Base-by-base conservation (phyloP, 2,113 vertebrate species). In the Oxyura jamaicensis region DNA sequence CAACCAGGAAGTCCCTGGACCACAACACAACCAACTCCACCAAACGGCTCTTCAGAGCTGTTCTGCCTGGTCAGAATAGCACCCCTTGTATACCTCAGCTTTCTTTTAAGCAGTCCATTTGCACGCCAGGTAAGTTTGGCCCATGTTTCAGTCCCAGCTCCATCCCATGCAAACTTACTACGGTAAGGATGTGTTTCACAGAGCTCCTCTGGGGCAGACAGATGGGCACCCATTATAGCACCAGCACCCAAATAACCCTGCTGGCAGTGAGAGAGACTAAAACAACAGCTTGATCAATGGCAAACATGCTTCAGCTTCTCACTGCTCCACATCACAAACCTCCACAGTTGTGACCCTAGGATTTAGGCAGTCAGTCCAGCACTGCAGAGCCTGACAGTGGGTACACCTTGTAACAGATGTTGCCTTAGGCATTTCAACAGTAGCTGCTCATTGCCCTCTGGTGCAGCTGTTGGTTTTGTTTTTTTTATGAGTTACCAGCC, bases 301-400 rank as follows among this genome's bases (percentile, higher is more conserved):
- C 5, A 28, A 5, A 60, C 42, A 50, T 26, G 50, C 35, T 83
- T 55, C n/a, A 71, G 23, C 59, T 68, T 81, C 42, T 46, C 33
- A 53, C 35, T 23, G 5, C 12, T 52, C 46, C 18, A 3, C 3
- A 15, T 39, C 23, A 72, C 0, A 1, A 5, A 58, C 29, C 18
- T 62, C 28, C 52, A 52, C 2, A 0, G 67, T 91, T 46, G 53
- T 53, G 25, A 67, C 23, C 0, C 0, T 4, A n/a, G 46, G 2
- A 69, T 59, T 65, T 50, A 31, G 48, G 60, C 62, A 66, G 69
- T 10, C 50, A 75, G 31, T 22, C 35, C 50, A 66, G 31, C 31
- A 26, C 31, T 52, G 39, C 72, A 71, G 67, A 56, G 39, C 15
- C 23, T 56, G 35, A 50, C 23, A 48, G 60, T 22, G 5, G 46